These are phyloP conservation scores for Panagrolaimus sp. DNA, from an alignment of 1,140 invertebrate genomes.

Conservation along the genomic window DNA sequence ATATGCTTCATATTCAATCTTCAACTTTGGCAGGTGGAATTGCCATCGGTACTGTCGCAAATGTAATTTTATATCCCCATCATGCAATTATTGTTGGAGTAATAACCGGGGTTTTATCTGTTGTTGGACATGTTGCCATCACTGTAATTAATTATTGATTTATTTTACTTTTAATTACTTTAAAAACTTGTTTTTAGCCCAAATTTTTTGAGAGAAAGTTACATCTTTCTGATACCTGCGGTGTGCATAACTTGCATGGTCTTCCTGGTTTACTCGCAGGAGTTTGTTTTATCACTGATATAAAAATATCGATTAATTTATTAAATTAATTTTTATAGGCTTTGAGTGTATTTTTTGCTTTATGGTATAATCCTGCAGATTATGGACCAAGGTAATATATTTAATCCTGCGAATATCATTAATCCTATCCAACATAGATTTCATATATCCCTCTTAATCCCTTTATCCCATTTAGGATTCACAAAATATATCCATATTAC, in stretches of 20 bases:
- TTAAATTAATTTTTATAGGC: constrained; percentile 46
- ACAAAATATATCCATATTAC: constrained; percentile 64
- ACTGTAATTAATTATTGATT: constrained; percentile 30
- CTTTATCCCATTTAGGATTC: constrained; percentile 60
- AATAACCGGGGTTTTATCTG: constrained; percentile 74
- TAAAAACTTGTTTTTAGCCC: constrained; percentile 27
- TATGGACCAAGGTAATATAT: constrained; percentile 45
- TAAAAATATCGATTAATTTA: constrained; percentile 16
- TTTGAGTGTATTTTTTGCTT: constrained; percentile 52
- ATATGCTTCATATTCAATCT: constrained; percentile 60
- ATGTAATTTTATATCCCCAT: constrained; percentile 74
- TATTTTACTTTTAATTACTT: not conserved
- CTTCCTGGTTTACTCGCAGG: constrained; percentile 63
- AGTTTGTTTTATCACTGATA: constrained; percentile 39
- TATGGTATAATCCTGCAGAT: constrained; percentile 48
- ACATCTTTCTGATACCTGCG: constrained; percentile 63
- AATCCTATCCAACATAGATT: too few relatives aligned
- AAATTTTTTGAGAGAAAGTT: constrained; percentile 39
- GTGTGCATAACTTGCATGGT: constrained; percentile 64
- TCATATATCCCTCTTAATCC: too few relatives aligned
- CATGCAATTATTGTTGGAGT: constrained; percentile 78
- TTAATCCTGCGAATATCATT: constrained; percentile 3
- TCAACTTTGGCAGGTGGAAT: constrained; percentile 66
- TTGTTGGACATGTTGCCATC: constrained; percentile 59
- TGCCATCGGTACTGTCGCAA: constrained; percentile 66